These are phyloP conservation scores for Polietes domitor DNA, from an alignment of 2,888 invertebrate genomes.

Conservation along the genomic window DNA sequence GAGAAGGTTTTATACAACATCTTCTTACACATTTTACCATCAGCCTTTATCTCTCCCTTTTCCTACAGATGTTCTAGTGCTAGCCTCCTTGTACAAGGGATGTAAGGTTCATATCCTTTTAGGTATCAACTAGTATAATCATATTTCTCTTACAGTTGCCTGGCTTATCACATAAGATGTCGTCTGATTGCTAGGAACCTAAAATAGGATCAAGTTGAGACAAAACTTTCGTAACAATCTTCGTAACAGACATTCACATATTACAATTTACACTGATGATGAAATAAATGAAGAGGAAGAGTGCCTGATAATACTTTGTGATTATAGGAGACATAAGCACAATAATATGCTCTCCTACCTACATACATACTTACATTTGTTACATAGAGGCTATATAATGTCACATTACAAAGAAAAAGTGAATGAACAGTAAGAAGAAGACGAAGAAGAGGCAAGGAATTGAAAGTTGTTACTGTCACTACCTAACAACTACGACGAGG, in stretches of 20 bases:
- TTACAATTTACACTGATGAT: constrained; percentile 17
- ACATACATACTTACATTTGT: not conserved
- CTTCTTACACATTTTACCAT: too few relatives aligned
- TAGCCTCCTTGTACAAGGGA: too few relatives aligned
- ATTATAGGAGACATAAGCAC: not conserved
- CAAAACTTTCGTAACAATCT: not conserved
- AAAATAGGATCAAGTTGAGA: not conserved
- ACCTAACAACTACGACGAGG: not conserved
- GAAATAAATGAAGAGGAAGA: constrained; percentile 14
- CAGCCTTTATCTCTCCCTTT: too few relatives aligned
- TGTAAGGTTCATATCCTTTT: too few relatives aligned
- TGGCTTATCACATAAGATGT: too few relatives aligned
- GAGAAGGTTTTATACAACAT: too few relatives aligned
- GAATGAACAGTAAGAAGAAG: not conserved
- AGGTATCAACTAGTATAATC: too few relatives aligned
- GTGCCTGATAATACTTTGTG: constrained; percentile 23
- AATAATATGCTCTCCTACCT: not conserved
- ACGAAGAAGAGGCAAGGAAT: constrained; percentile 11
- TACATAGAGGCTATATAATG: not conserved
- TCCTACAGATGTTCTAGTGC: too few relatives aligned
- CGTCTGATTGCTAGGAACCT: too few relatives aligned
- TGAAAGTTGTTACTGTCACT: constrained; percentile 27
- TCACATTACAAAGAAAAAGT: not conserved
- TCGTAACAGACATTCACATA: not conserved
- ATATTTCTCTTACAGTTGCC: too few relatives aligned